Evolutionary conservation across 1,140 invertebrate species (phyloP).

Genomic region (Cydia strobilella): DNA sequence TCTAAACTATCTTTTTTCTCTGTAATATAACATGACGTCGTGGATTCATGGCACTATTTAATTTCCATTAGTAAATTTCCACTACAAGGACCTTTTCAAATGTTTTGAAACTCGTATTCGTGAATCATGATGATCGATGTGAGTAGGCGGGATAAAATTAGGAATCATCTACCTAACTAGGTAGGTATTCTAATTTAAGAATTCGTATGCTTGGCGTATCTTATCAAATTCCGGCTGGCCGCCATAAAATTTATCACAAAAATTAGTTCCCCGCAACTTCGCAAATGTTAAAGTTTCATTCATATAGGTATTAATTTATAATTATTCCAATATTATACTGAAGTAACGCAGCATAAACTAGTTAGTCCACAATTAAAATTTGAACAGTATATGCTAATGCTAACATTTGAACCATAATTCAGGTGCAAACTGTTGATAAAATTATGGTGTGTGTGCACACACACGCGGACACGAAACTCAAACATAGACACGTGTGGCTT

Average conservation of each 20-base stretch:
- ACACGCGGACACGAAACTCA: conserved; percentile 41
- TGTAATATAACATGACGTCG: not conserved
- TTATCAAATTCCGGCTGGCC: not conserved
- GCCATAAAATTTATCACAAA: not conserved
- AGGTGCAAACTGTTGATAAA: conserved; percentile 44
- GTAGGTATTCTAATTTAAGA: not conserved
- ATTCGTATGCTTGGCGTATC: not conserved
- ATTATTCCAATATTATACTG: not conserved
- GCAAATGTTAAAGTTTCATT: not conserved
- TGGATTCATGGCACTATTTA: no score
- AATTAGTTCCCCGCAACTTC: not conserved
- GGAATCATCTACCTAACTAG: not conserved
- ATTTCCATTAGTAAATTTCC: not conserved
- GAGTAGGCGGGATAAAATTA: not conserved
- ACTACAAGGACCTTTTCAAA: not conserved
- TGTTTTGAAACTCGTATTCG: not conserved
- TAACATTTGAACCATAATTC: conserved; percentile 52
- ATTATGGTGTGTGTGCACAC: conserved; percentile 50
- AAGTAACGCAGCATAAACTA: conserved; percentile 19
- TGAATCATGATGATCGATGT: conserved; percentile 5
- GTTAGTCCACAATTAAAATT: conserved; percentile 33
- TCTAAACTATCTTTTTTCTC: not conserved
- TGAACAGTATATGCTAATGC: conserved; percentile 40
- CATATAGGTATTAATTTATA: no score
- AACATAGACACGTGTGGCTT: conserved; percentile 11